Evolutionary conservation across 2,888 invertebrate species (phyloP), one percentile per base, ranked within the genome.

Genomic region (Chymomyza procnemis): DNA sequence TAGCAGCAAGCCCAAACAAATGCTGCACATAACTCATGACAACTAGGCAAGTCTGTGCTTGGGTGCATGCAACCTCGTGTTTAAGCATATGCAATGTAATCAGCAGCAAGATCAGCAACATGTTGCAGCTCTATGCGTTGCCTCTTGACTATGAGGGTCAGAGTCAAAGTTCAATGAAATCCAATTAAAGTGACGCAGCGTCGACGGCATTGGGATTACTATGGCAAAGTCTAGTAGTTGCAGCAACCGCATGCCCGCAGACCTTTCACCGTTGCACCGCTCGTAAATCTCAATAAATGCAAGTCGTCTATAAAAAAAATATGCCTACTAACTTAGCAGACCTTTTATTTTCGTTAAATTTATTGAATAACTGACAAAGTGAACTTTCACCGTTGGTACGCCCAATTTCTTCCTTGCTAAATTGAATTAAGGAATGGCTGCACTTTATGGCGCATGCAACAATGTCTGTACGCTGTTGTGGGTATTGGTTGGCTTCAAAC

Each of bases 91-190:
- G 74, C 68, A 71, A 54, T 58, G 47, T 71, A 64, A 70, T 66
- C 69, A 61, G 41, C 47, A 52, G 41, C 56, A 22, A 64, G 66
- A 71, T 74, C 74, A 66, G 55, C 67, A 55, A 22, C 69, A 70
- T 72, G 72, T 77, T 74, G 77, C 74, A 66, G 67, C 74, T 70
- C 71, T 50, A 16, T 50, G 50, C 34, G 34, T 41, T 14, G 34
- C 22, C 50, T 50, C 52, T 30, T 67, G 68, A 64, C 68, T 62
- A 75, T 69, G 84, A 78, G 84, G 81, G 82, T 84, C 82, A 80
- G 83, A 84, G 88, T 85, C 87, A 86, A 76, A 88, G 88, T 88
- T 87, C 87, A 87, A 88, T 87, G 85, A 84, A 87, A 84, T 79
- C 76, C 87, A 87, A 87, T 87, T 88, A 84, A 84, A 78, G 72